phyloP scores from a whole-genome alignment of 2,113 vertebrate species.

The Microtus oregoni region DNA sequence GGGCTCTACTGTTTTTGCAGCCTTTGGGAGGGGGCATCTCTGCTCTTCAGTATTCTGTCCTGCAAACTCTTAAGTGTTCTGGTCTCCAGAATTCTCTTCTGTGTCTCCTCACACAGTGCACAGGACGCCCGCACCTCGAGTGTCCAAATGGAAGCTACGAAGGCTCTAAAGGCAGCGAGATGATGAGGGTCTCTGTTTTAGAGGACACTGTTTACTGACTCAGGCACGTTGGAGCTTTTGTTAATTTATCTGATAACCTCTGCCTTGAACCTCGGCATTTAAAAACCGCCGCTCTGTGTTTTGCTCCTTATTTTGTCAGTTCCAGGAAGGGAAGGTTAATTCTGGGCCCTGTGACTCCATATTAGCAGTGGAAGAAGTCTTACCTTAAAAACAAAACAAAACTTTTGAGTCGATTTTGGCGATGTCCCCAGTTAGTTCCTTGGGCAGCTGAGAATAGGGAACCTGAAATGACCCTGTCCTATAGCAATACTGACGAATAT shows the following conservation, averaged over 20 bases:
- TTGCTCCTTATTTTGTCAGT: constrained; percentile 37
- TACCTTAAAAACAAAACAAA: constrained; percentile 6
- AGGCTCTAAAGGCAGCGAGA: neutral
- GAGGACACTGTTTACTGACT: neutral
- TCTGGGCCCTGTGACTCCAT: neutral
- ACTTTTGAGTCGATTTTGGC: too few species aligned
- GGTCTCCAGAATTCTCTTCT: neutral
- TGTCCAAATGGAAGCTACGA: neutral
- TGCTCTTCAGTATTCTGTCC: neutral
- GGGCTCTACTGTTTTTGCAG: neutral
- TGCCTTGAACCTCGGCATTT: constrained; percentile 27
- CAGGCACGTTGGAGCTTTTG: neutral
- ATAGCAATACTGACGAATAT: too few species aligned
- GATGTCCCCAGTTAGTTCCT: too few species aligned
- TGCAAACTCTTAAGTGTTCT: neutral
- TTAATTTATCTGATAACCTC: neutral
- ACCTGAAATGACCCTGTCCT: too few species aligned
- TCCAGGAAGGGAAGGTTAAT: neutral
- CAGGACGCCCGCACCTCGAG: neutral
- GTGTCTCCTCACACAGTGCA: neutral
- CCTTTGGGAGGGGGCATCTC: neutral
- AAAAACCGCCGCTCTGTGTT: constrained; percentile 1
- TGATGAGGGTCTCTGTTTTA: neutral
- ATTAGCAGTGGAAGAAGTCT: neutral
- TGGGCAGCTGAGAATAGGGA: too few species aligned